A percentile compares a stretch with the other conserved stretches of the same genome.
These are phyloP conservation scores for Pteria penguin DNA, from an alignment of 2,888 invertebrate genomes.

Conservation along the genomic window DNA sequence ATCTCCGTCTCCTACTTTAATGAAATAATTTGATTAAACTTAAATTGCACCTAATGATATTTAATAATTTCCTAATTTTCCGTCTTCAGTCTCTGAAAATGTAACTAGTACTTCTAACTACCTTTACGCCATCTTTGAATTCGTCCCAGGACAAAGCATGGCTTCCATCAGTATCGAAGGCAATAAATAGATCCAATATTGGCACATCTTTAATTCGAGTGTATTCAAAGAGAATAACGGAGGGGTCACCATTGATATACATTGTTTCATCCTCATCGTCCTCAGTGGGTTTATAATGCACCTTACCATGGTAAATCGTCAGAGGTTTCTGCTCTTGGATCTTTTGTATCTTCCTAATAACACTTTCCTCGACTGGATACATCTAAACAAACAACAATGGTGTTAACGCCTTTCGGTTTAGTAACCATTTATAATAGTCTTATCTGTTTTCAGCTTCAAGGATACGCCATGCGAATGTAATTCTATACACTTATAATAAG, in stretches of 20 bases:
- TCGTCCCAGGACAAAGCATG: slow-evolving; percentile 42
- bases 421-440: too few species aligned
- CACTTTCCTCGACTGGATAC: slow-evolving; percentile 31
- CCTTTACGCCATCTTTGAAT: slow-evolving; percentile 33
- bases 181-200: slow-evolving; percentile 29
- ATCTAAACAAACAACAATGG: slow-evolving; percentile 7
- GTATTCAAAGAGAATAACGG: slow-evolving; percentile 30
- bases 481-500: too few species aligned
- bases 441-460: too few species aligned
- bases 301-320: slow-evolving; percentile 22
- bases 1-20: too few species aligned
- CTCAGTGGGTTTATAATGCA: not conserved
- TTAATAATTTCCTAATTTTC: too few species aligned
- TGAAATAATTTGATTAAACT: too few species aligned
- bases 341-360: slow-evolving; percentile 8
- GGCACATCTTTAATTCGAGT: slow-evolving; percentile 27
- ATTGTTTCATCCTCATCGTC: slow-evolving; percentile 27
- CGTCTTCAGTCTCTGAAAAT: too few species aligned
- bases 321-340: not conserved
- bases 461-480: too few species aligned
- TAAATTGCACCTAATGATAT: too few species aligned
- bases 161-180: slow-evolving; percentile 32
- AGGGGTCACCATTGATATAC: slow-evolving; percentile 35
- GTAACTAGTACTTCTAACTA: too few species aligned
- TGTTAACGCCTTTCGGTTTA: too few species aligned